Evolutionary conservation across 2,113 vertebrate genomes (phyloP), one percentile per base, ranked within the genome.

Genomic region (Corapipo altera): DNA sequence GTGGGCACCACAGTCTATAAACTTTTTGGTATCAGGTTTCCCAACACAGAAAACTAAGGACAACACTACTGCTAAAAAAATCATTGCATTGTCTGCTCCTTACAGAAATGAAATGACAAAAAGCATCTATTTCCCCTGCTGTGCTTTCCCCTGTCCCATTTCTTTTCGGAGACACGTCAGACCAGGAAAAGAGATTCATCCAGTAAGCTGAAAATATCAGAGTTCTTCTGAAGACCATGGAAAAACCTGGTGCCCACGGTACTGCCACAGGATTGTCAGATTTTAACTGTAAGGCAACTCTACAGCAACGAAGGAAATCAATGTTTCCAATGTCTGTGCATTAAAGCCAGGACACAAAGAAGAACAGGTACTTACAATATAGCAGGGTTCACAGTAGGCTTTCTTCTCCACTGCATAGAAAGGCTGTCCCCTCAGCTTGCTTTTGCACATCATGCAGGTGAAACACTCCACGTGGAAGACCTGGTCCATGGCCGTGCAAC

Each of bases 371-470:
- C 99, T 99, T 96, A 99, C 99, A 8, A 99, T 98, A 94, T 99
- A 99, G 98, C 99, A 99, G 80, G 99, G 98, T 96, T 99, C 99
- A 26, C 99, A 99, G 97, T 98, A 99, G 15, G 99, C 99, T 94
- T 99, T 99, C 98, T 99, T 99, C 84, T 99, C 99, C 97, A 99
- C 98, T 0, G 99, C 99, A 0, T 99, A 99, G 98, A 99, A 99
- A 51, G 99, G 99, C 95, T 99, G 99, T 27, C 99, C 99, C 23
- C 99, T 98, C 94, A 99, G 99, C 95, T 99, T 99, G 98, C 82
- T 98, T 65, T 93, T 98, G 95, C 99, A 99, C 89, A 85, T 98
- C 97, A 99, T 98, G 97, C 99, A 99, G 94, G 99, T 98, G 48
- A 99, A 99, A 78, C 99, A 99, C 74, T 99, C 94, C 92, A 99